Evolutionary conservation across 2,888 invertebrate genomes (phyloP).

Genomic region (Tinea semifulvella): DNA sequence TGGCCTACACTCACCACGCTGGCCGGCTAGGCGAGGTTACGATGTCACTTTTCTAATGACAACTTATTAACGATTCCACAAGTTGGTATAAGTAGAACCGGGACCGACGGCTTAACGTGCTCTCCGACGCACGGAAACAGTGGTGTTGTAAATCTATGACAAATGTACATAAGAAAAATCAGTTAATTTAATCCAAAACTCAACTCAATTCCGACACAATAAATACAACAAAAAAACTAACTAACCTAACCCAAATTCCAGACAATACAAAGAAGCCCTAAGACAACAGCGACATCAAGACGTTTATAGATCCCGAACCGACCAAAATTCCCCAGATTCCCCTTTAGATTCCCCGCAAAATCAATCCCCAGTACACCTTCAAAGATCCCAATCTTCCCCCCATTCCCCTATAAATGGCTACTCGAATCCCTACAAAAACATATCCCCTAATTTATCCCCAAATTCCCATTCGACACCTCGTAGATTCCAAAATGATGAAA

Average conservation of each 20-base stretch:
- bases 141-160: too few species aligned
- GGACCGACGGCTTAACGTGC: too few species aligned
- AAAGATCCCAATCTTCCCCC: slow-evolving; percentile 27
- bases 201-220: too few species aligned
- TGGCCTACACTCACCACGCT: too few species aligned
- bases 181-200: too few species aligned
- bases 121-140: too few species aligned
- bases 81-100: too few species aligned
- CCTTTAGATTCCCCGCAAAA: slow-evolving; percentile 62
- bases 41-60: too few species aligned
- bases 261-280: slow-evolving; percentile 91
- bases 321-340: slow-evolving; percentile 63
- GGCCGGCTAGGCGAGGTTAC: too few species aligned
- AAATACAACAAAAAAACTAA: not conserved
- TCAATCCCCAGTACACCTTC: slow-evolving; percentile 52
- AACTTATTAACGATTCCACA: too few species aligned
- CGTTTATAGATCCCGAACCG: slow-evolving; percentile 75
- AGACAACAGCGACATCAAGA: slow-evolving; percentile 86
- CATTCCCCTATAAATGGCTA: slow-evolving; percentile 55
- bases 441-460: slow-evolving; percentile 56
- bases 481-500: slow-evolving; percentile 46
- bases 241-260: slow-evolving; percentile 33
- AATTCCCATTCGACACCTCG: slow-evolving; percentile 58
- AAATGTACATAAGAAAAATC: too few species aligned
- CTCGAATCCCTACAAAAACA: slow-evolving; percentile 48